Percentiles rank a stretch among this genome's conserved stretches.
Conservation (phyloP, 2,888 invertebrate genomes). For the Conus canariensis region DNA sequence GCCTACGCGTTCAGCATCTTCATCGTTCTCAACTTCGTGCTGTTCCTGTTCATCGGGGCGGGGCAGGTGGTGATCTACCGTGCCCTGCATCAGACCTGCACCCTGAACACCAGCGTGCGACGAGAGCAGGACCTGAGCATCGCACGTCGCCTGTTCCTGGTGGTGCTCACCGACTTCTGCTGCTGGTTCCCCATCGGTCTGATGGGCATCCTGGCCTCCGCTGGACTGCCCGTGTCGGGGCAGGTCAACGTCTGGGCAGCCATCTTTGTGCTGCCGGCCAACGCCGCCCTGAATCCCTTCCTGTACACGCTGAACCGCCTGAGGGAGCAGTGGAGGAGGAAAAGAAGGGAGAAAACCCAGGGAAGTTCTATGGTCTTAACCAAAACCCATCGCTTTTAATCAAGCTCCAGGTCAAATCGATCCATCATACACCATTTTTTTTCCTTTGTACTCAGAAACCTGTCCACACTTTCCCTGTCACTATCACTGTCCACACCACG, state of each 20-base stretch:
- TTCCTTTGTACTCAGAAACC: no score
- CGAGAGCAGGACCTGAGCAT: conserved; percentile 39
- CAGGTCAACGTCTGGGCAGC: conserved; percentile 47
- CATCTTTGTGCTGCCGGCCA: conserved; percentile 80
- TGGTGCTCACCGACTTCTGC: conserved; percentile 46
- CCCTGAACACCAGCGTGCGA: not conserved
- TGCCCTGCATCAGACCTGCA: not conserved
- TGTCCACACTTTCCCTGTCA: no score
- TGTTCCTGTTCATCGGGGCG: conserved; percentile 70
- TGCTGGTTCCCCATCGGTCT: conserved; percentile 51
- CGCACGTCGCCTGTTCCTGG: conserved; percentile 46
- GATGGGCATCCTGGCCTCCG: conserved; percentile 41
- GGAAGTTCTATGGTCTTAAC: not conserved
- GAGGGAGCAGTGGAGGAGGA: not conserved
- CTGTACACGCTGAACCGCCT: conserved; percentile 42
- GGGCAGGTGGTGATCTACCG: conserved; percentile 74
- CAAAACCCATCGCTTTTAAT: not conserved
- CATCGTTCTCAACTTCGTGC: conserved; percentile 71
- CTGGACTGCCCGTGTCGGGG: conserved; percentile 39
- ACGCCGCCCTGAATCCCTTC: conserved; percentile 80
- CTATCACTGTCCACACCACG: no score
- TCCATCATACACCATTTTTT: no score
- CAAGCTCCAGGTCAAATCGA: no score
- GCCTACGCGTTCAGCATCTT: conserved; percentile 75
- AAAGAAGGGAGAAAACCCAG: not conserved